Conservation (phyloP, 2,888 invertebrate species). For the Phaedon cochleariae region DNA sequence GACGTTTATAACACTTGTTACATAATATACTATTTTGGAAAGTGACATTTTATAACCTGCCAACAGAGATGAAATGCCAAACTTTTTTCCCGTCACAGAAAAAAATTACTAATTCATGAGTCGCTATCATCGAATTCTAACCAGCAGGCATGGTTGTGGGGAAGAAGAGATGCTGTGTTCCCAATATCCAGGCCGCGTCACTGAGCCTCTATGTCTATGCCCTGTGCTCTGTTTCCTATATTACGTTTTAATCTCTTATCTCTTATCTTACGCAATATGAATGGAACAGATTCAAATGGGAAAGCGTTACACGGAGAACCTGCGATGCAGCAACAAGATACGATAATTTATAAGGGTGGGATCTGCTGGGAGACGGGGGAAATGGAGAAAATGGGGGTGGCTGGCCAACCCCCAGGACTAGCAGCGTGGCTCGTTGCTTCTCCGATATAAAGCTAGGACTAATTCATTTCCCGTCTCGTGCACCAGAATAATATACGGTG, state of each 20-base stretch:
- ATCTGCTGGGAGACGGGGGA: slow-evolving; percentile 1
- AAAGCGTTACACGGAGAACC: slow-evolving; percentile 30
- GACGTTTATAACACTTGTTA: too few species aligned
- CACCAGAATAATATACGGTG: background rate
- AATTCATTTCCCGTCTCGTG: background rate
- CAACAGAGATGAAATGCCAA: too few species aligned
- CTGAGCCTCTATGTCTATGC: too few species aligned
- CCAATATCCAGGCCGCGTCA: too few species aligned
- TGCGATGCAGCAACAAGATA: slow-evolving; percentile 29
- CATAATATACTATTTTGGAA: too few species aligned
- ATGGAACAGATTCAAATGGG: slow-evolving; percentile 39
- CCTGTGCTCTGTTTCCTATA: slow-evolving; percentile 27
- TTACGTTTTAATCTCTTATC: slow-evolving; percentile 39
- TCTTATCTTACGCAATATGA: slow-evolving; percentile 39
- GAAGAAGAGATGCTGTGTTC: too few species aligned
- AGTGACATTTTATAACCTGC: too few species aligned
- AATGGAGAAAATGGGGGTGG: background rate
- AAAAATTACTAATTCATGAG: too few species aligned
- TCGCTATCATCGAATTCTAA: too few species aligned
- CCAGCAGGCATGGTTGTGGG: too few species aligned
- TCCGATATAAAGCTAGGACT: slow-evolving; percentile 2
- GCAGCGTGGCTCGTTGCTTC: background rate
- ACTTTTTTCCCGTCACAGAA: too few species aligned
- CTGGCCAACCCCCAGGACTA: background rate
- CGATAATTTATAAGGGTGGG: slow-evolving; percentile 34